Evolutionary conservation across 2,888 invertebrate genomes (phyloP), one percentile per base, ranked within the genome.

Genomic region (Lordiphosa andalusiaca): DNA sequence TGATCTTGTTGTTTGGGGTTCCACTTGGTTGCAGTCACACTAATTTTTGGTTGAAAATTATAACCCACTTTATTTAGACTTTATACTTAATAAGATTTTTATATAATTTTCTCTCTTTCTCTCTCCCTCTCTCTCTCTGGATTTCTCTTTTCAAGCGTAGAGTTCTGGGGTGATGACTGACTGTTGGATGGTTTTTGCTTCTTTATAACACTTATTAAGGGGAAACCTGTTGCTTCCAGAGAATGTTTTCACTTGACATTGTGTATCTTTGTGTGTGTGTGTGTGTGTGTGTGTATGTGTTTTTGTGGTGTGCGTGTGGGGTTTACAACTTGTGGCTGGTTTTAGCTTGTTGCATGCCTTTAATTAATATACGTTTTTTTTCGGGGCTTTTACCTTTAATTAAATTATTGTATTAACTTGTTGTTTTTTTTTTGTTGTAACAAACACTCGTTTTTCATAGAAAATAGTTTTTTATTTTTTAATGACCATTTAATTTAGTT

Each of bases 181-280:
- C 51, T 58, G 60, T 33, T 30, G 30, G 30, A 33, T 33, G 44
- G 44, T 33, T 38, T 30, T 52, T 63, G 58, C 57, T 69, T 62
- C 69, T 70, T 69, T 69, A 71, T 63, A 72, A 66, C 70, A 69
- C 67, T 80, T 77, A 69, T 76, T 77, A 71, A 67, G 74, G 74
- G 69, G 77, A 84, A 84, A 82, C 82, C 84, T 82, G 82, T 82
- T 82, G 82, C 76, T 81, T 85, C 81, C 81, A 73, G 73, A 83
- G 84, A 81, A 80, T 81, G 81, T 83, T 83, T 81, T 85, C 76
- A 82, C 84, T 84, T 82, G 71, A 72, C 76, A 78, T 76, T 84
- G 71, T 39, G 53, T 56, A 44, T 48, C 40, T 58, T 60, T 61
- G 35, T 51, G 37, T 58, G 57, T 67, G 30, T 47, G 23, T 61